Evolutionary conservation across 1,140 invertebrate genomes (phyloP), one percentile per base, ranked within the genome.

Genomic region (Cydia splendana): DNA sequence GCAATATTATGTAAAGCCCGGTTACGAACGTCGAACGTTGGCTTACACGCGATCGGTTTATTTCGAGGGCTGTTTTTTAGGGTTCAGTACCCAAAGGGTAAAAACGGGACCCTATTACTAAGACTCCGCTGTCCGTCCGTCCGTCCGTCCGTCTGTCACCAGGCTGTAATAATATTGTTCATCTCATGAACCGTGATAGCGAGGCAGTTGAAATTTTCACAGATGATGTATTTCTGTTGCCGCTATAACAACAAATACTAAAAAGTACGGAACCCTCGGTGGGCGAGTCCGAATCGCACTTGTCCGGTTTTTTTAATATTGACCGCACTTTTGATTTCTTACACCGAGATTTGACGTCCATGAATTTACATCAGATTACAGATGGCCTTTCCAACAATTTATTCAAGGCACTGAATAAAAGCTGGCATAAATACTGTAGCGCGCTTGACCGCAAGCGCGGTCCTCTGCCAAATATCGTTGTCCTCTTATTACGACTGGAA

Each of bases 1-100:
- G 34, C n/a, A 18, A 38, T 34, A 71, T 71, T 71, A 71, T 71
- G 30, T 71, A 71, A 71, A 71, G 30, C 34, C 7, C 15, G 34
- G 67, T 10, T 20, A 24, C 57, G n/a, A 38, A 71, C 34, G 67
- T 15, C 65, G 13, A 10, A 3, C 12, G 20, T n/a, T n/a, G 65
- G 65, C 65, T 69, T 28, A 69, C 65, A n/a, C 34, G 42, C n/a
- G 65, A 69, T 69, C 65, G 65, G 12, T 34, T 69, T 15, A 24
- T 15, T 20, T 69, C n/a, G 13, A 38, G 12, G 65, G 15, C 34
- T 18, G 7, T 30, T 38, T 69, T n/a, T n/a, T n/a, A n/a, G n/a
- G n/a, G n/a, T n/a, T n/a, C n/a, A n/a, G n/a, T n/a, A n/a, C n/a
- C n/a, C n/a, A n/a, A n/a, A n/a, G n/a, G n/a, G n/a, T n/a, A n/a